Percentiles rank a stretch among this genome's conserved stretches.
Conservation (phyloP, 2,113 vertebrate species). For the Delphinapterus leucas region DNA sequence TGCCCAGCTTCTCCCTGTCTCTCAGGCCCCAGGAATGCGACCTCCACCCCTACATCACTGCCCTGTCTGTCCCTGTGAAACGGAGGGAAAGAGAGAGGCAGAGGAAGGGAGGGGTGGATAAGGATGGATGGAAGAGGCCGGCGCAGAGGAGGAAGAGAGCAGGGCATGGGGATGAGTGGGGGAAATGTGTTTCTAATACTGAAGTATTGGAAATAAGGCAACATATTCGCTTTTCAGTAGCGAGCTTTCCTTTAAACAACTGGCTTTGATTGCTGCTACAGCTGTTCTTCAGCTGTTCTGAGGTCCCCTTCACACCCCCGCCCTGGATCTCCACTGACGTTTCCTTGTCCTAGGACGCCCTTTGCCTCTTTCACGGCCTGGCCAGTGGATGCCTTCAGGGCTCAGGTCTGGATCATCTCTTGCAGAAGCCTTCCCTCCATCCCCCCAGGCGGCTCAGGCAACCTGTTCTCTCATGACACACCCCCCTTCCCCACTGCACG, state of each 20-base stretch:
- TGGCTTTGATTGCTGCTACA: not conserved
- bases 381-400: not conserved
- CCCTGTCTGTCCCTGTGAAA: not conserved
- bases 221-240: not conserved
- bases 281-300: not conserved
- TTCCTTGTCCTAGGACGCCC: not conserved
- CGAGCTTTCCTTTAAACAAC: not conserved
- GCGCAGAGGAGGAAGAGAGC: not conserved
- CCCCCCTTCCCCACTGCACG: fast-evolving
- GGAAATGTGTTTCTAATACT: not conserved
- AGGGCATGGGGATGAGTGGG: not conserved
- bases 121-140: not conserved
- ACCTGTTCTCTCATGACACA: not conserved
- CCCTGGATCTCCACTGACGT: fast-evolving
- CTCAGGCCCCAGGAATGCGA: fast-evolving
- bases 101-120: not conserved
- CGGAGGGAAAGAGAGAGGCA: not conserved
- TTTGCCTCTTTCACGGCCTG: not conserved
- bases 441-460: not conserved
- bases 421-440: not conserved
- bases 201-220: not conserved
- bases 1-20: not conserved
- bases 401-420: not conserved
- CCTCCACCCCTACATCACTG: not conserved
- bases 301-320: not conserved